Conservation (phyloP, 2,113 vertebrate species). For the Gambusia holbrooki region DNA sequence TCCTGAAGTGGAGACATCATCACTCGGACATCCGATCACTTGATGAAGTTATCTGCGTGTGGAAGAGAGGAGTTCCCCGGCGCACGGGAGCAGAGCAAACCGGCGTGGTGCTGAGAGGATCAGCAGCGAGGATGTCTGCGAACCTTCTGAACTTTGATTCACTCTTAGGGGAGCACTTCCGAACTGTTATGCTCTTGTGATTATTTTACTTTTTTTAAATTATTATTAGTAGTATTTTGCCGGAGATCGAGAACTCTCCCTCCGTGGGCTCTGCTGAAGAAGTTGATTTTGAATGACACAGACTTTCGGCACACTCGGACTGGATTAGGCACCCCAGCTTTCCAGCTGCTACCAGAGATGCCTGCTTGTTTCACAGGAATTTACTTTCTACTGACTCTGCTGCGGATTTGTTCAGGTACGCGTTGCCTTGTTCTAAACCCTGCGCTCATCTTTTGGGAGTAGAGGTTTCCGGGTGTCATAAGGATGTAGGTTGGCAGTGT, state of each 20-base stretch:
- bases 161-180: slow-evolving; percentile 28
- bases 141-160: slow-evolving; percentile 53
- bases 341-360: slow-evolving; percentile 70
- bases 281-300: slow-evolving; percentile 64
- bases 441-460: background rate
- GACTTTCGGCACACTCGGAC: slow-evolving; percentile 15
- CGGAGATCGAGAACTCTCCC: slow-evolving; percentile 48
- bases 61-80: slow-evolving; percentile 40
- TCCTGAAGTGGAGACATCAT: slow-evolving; percentile 19
- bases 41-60: slow-evolving; percentile 58
- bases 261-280: slow-evolving; percentile 24
- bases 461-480: background rate
- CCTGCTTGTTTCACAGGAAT: slow-evolving; percentile 62
- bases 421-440: background rate
- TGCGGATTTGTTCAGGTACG: slow-evolving; percentile 77
- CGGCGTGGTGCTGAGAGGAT: slow-evolving; percentile 45
- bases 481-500: background rate
- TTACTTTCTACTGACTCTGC: slow-evolving; percentile 68
- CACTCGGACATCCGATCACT: slow-evolving; percentile 18
- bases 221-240: background rate
- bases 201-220: too few species aligned
- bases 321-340: slow-evolving; percentile 60
- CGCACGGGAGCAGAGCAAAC: slow-evolving; percentile 9
- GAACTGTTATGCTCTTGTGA: slow-evolving; percentile 16
- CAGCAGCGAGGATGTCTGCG: slow-evolving; percentile 50